Evolutionary conservation across 2,797 vertebrate genomes (phyloP).

Genomic region (Cossypha dichroa): DNA sequence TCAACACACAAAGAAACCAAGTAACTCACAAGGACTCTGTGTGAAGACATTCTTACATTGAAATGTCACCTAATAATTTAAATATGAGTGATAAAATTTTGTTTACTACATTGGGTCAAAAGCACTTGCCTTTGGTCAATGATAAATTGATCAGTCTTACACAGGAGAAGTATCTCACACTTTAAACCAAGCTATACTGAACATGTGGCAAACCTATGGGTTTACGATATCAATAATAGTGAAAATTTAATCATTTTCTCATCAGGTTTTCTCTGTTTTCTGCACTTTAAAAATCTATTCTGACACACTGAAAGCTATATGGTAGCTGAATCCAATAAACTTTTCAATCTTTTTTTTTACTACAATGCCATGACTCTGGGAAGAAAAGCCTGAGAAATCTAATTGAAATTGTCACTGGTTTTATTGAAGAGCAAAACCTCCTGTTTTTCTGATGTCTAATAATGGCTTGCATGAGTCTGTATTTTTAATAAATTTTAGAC

Average conservation of each 20-base stretch:
- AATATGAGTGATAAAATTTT: not conserved
- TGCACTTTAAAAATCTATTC: constrained; percentile 10
- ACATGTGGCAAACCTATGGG: not conserved
- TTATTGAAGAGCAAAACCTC: constrained; percentile 9
- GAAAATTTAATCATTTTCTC: not conserved
- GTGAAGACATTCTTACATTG: not conserved
- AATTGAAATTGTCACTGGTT: not conserved
- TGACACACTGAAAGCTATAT: not conserved
- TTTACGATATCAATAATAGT: not conserved
- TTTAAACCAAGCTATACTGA: not conserved
- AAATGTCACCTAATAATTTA: not conserved
- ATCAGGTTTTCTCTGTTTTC: not conserved
- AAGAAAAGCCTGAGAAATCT: not conserved
- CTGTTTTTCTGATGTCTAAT: not conserved
- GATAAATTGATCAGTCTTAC: not conserved
- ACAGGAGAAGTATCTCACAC: not conserved
- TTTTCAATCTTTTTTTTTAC: not conserved
- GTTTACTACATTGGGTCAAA: not conserved
- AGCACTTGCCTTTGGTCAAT: not conserved
- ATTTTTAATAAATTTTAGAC: not conserved
- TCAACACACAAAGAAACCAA: not conserved
- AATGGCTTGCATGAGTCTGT: not conserved
- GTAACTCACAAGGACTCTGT: not conserved
- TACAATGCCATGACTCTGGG: not conserved
- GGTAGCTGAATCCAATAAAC: not conserved